Base-by-base conservation (phyloP, 2,888 invertebrate genomes). In the Cosmia pyralina region DNA sequence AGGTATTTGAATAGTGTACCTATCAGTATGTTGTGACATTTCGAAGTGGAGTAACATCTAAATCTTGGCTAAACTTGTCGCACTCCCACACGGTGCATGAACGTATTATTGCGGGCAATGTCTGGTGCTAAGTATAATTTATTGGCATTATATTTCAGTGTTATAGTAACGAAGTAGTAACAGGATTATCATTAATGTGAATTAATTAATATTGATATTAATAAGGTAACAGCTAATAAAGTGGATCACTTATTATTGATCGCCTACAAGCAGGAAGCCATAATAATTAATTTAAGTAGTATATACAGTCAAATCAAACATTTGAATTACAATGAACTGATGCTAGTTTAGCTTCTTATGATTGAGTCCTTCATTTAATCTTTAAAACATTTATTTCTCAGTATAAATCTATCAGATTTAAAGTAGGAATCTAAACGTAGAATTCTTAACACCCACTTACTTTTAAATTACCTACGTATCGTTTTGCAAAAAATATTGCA, bases 1-100 rank as follows among this genome's bases (percentile, higher is more conserved):
- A 81, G 75, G 72, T 82, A 79, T 89, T 87, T 79, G 83, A 84
- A 85, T 86, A 79, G 82, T 82, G 80, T 84, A 28, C 28, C 28
- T 28, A 83, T 79, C 72, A 53, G 81, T 82, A 83, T 92, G 90
- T 91, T 91, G 91, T 90, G 92, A 92, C 91, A 88, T 91, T 88
- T 85, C 82, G 70, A 81, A 88, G 89, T 88, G 87, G 86, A 83
- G 88, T 87, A 85, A 89, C 88, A 88, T 89, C 89, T 91, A 91
- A 92, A 92, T 93, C 91, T 90, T 88, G 83, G 84, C 81, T 87
- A 86, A 87, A 86, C 84, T 85, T 89, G 88, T 90, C 87, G 71
- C 72, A 75, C 86, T 87, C 88, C 89, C 88, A 90, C 90, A 86
- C 87, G 78, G 59, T 79, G 84, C 79, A 87, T 85, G 85, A 85